A percentile compares a stretch with the other conserved stretches of the same genome.
These are phyloP conservation scores for Pocillopora meandrina DNA, from an alignment of 92 coral and sea anemone species.

Conservation along the genomic window DNA sequence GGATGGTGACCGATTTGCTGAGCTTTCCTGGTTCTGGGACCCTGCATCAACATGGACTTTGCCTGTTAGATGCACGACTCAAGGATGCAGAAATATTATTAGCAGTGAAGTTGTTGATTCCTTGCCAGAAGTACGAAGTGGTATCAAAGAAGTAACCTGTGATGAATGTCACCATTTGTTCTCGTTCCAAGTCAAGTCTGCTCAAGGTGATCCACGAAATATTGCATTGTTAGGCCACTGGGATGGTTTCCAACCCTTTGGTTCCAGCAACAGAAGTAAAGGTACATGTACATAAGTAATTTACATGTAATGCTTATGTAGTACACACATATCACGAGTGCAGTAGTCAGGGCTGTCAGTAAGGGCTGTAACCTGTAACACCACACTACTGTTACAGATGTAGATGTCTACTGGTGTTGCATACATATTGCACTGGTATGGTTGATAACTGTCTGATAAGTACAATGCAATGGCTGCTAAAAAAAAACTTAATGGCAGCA, in stretches of 20 bases:
- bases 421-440: neutral
- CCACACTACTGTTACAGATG: neutral
- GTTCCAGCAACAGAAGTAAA: slow-evolving; percentile 49
- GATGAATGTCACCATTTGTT: slow-evolving; percentile 20
- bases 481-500: neutral
- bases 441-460: too few relatives aligned
- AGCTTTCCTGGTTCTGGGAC: slow-evolving; percentile 72
- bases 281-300: too few relatives aligned
- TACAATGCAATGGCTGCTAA: neutral
- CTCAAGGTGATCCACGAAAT: slow-evolving; percentile 13
- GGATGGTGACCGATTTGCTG: slow-evolving; percentile 70
- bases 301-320: slow-evolving; percentile 2
- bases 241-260: slow-evolving; percentile 71
- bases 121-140: slow-evolving; percentile 27
- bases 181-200: slow-evolving; percentile 9
- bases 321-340: neutral
- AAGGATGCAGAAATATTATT: slow-evolving; percentile 36
- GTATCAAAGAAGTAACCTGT: slow-evolving; percentile 31
- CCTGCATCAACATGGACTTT: slow-evolving; percentile 53
- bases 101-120: slow-evolving; percentile 31
- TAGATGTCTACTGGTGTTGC: slow-evolving; percentile 6
- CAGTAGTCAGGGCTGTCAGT: too few relatives aligned
- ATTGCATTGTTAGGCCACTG: slow-evolving; percentile 33
- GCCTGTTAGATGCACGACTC: slow-evolving; percentile 54
- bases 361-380: slow-evolving; percentile 4